phyloP scores from a whole-genome alignment of 2,888 invertebrate genomes.

The Candidula unifasciata region DNA sequence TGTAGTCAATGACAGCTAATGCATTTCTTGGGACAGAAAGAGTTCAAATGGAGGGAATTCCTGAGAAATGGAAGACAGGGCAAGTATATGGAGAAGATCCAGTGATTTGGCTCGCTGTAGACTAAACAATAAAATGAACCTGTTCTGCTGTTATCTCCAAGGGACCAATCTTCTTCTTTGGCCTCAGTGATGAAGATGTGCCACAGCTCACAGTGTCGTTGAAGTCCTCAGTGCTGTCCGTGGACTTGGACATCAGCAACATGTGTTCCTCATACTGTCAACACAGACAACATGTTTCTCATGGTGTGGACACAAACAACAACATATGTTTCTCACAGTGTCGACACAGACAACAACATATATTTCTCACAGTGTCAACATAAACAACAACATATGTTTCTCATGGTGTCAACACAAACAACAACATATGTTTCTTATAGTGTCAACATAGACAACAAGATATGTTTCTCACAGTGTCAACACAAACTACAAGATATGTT shows the following conservation, averaged over 20 bases:
- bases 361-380: too few species aligned
- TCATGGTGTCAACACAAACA: constrained; percentile 29
- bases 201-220: background rate
- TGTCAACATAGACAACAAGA: too few species aligned
- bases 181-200: constrained; percentile 30
- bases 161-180: constrained; percentile 83
- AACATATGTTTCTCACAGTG: constrained; percentile 44
- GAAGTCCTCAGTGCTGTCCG: constrained; percentile 34
- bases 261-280: constrained; percentile 46
- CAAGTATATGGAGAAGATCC: too few species aligned
- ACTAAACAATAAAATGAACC: constrained; percentile 80
- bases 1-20: too few species aligned
- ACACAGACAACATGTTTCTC: background rate
- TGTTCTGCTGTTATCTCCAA: constrained; percentile 97
- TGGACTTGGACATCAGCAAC: constrained; percentile 36
- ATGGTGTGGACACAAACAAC: background rate
- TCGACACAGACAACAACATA: background rate
- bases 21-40: too few species aligned
- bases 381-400: constrained; percentile 33
- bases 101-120: too few species aligned
- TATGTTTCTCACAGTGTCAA: constrained; percentile 44
- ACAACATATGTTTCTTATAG: too few species aligned
- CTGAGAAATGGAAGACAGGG: too few species aligned
- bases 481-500: too few species aligned
- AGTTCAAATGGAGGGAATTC: too few species aligned